Evolutionary conservation across 2,113 vertebrate genomes (phyloP), one percentile per base, ranked within the genome.

Genomic region (Oreochromis niloticus): DNA sequence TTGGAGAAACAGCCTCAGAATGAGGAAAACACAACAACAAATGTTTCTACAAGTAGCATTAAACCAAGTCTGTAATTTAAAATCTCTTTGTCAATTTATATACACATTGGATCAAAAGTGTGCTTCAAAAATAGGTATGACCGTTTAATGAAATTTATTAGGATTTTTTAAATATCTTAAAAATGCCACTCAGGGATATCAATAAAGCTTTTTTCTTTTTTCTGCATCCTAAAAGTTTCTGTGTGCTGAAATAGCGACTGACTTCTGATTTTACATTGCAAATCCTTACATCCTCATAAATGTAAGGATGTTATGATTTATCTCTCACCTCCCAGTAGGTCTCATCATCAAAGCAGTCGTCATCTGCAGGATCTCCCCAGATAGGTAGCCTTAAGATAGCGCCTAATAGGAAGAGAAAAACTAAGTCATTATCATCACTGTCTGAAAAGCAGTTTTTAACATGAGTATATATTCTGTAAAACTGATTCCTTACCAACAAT

Each of bases 291-390:
- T 83, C 32, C 7, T 79, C 12, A 30, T 24, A 43, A 9, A 24
- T 14, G 6, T 30, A 80, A 73, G 32, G 14, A 13, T 11, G 17
- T 24, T 80, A 79, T 30, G 39, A 46, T 30, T 6, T 1, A 12
- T 82, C 10, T 63, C 97, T 97, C 88, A 99, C 99, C 97, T 99
- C 97, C 98, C 99, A 99, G 93, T 99, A 99, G 3, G 96, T 1
- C 4, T 92, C 95, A 48, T 99, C 99, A 52, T 98, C 97, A 85
- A 98, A 99, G 95, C 99, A 99, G 89, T 97, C 97, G 90, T 99
- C 97, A 80, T 98, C 97, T 1, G 97, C 93, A 0, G 97, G 81
- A 80, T 99, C 97, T 3, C 98, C 98, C 98, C 98, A 99, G 80
- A 99, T 85, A 0, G 98, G 98, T 50, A 99, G 88, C 92, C 97